Evolutionary conservation across 2,797 vertebrate genomes (phyloP).

Genomic region (Acestrorhynchus altus): DNA sequence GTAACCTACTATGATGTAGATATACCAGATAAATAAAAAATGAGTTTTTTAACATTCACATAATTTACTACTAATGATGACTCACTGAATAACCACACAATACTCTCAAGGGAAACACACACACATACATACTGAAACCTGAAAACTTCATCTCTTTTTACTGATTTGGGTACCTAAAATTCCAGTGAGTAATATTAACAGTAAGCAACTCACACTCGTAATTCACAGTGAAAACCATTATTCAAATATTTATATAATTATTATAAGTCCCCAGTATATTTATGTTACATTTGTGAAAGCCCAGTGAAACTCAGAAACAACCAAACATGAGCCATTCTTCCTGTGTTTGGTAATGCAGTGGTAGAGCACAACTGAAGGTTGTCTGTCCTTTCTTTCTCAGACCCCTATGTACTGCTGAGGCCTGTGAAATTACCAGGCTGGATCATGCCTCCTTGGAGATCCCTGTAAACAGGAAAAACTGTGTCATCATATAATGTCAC

Average conservation of each 20-base stretch:
- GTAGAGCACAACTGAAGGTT: constrained; percentile 18
- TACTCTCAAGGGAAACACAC: neutral
- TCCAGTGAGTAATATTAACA: neutral
- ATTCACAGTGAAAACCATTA: neutral
- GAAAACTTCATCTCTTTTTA: neutral
- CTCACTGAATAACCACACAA: neutral
- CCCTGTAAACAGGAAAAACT: constrained; percentile 63
- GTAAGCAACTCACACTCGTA: neutral
- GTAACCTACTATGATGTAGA: too few relatives aligned
- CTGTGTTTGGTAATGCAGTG: neutral
- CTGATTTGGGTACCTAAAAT: constrained; percentile 2
- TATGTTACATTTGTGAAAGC: neutral
- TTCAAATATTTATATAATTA: neutral
- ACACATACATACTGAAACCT: constrained; percentile 13
- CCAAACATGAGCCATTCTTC: neutral
- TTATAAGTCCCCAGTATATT: neutral
- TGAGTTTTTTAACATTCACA: too few relatives aligned
- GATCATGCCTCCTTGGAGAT: constrained; percentile 73
- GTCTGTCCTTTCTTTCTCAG: constrained; percentile 38
- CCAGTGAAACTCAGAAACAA: neutral
- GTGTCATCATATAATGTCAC: neutral
- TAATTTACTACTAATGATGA: neutral
- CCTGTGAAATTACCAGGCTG: constrained; percentile 73
- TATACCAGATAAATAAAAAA: too few relatives aligned
- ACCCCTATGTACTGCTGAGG: constrained; percentile 32